Evolutionary conservation across 2,888 invertebrate genomes (phyloP).

Genomic region (Hyposoter dolosus): DNA sequence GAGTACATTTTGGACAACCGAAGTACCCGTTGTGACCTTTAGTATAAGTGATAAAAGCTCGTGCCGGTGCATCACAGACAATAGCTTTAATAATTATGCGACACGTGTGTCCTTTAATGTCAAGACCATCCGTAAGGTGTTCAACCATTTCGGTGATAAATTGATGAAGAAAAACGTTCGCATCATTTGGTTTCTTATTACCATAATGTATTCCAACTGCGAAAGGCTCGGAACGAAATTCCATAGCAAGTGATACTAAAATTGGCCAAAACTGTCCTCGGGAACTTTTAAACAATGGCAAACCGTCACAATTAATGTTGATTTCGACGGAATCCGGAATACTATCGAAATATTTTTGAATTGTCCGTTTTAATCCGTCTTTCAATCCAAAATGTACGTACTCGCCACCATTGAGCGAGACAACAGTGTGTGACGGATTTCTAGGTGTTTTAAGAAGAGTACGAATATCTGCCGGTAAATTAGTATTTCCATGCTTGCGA

Average conservation of each 20-base stretch:
- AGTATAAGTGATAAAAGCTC: constrained; percentile 71
- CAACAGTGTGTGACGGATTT: constrained; percentile 29
- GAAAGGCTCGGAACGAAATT: constrained; percentile 61
- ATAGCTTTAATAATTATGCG: constrained; percentile 62
- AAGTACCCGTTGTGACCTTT: constrained; percentile 73
- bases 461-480: constrained; percentile 51
- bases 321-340: constrained; percentile 49
- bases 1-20: constrained; percentile 72
- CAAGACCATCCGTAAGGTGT: constrained; percentile 55
- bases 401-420: constrained; percentile 38
- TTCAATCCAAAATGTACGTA: constrained; percentile 65
- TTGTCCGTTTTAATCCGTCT: constrained; percentile 48
- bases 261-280: constrained; percentile 73
- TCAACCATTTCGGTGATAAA: constrained; percentile 69
- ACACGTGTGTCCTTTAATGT: constrained; percentile 38
- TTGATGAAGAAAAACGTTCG: constrained; percentile 67
- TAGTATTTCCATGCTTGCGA: constrained; percentile 35
- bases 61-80: constrained; percentile 69
- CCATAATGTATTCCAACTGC: constrained; percentile 62
- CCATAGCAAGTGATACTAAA: constrained; percentile 54
- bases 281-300: constrained; percentile 71
- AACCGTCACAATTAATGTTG: constrained; percentile 72
- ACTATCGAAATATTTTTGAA: constrained; percentile 52
- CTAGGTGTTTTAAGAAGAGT: constrained; percentile 65
- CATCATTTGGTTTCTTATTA: constrained; percentile 65